These are phyloP conservation scores for Ophthalmolycus amberensis DNA, from an alignment of 2,113 vertebrate genomes.

Conservation along the genomic window DNA sequence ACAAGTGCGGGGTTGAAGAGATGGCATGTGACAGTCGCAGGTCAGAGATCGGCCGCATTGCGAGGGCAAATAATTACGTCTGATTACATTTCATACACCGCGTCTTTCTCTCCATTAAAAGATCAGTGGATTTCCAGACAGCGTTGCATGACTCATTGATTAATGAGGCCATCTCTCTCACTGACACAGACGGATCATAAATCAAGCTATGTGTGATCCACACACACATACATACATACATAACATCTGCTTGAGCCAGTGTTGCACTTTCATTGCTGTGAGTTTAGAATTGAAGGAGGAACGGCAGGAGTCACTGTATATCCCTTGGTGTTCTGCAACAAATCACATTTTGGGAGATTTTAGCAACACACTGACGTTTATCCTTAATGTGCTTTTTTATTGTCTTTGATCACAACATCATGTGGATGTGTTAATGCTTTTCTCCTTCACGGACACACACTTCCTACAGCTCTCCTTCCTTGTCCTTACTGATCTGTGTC, in stretches of 20 bases:
- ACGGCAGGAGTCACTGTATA: constrained; percentile 1
- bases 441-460: constrained; percentile 9
- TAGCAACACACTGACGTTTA: background rate
- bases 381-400: background rate
- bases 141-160: constrained; percentile 48
- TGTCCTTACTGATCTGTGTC: constrained; percentile 47
- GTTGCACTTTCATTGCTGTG: constrained; percentile 14
- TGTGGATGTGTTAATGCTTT: constrained; percentile 3
- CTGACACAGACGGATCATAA: constrained; percentile 42
- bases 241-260: constrained; percentile 31
- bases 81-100: constrained; percentile 64
- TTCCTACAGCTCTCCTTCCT: constrained; percentile 15
- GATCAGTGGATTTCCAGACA: constrained; percentile 57
- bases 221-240: constrained; percentile 8
- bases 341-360: constrained; percentile 26
- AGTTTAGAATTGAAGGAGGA: constrained; percentile 28
- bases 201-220: constrained; percentile 53
- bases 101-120: constrained; percentile 56
- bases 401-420: constrained; percentile 31
- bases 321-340: constrained; percentile 29
- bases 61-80: constrained; percentile 57
- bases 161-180: constrained; percentile 50
- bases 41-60: constrained; percentile 59
- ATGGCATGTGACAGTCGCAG: constrained; percentile 64
- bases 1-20: constrained; percentile 42